phyloP scores from a whole-genome alignment of 2,888 invertebrate genomes.

The Uropetala carovei region DNA sequence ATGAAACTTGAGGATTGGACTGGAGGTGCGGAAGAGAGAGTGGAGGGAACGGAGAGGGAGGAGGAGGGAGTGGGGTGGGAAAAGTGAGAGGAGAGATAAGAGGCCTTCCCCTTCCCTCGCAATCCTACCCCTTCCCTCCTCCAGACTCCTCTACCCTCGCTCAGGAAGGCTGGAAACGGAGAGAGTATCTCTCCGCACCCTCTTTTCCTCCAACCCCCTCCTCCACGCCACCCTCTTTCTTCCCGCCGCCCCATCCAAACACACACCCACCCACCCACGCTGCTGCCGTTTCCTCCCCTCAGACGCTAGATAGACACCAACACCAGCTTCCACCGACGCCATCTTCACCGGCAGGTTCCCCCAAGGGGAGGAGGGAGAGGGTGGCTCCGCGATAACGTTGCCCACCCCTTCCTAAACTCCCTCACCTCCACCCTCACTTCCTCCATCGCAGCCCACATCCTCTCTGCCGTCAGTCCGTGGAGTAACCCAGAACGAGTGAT shows the following conservation, averaged over 20 bases:
- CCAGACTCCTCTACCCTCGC: background rate
- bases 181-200: background rate
- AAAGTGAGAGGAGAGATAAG: conserved; percentile 36
- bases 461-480: conserved; percentile 30
- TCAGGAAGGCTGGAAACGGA: background rate
- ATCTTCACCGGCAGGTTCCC: conserved; percentile 41
- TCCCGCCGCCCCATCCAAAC: background rate
- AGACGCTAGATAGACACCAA: conserved; percentile 49
- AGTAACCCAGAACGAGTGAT: conserved; percentile 39
- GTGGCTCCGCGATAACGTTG: conserved; percentile 25
- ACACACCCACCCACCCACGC: background rate
- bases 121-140: background rate
- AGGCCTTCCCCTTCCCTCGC: background rate
- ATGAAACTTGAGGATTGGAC: background rate
- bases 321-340: conserved; percentile 46
- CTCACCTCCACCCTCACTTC: background rate
- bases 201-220: background rate
- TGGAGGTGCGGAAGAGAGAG: background rate
- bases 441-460: background rate
- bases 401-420: background rate
- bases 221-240: background rate
- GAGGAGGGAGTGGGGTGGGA: background rate
- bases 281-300: conserved; percentile 18
- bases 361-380: conserved; percentile 6
- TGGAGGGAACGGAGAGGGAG: background rate